Evolutionary conservation across 1,140 invertebrate genomes (phyloP).

Genomic region (Papilio machaon): DNA sequence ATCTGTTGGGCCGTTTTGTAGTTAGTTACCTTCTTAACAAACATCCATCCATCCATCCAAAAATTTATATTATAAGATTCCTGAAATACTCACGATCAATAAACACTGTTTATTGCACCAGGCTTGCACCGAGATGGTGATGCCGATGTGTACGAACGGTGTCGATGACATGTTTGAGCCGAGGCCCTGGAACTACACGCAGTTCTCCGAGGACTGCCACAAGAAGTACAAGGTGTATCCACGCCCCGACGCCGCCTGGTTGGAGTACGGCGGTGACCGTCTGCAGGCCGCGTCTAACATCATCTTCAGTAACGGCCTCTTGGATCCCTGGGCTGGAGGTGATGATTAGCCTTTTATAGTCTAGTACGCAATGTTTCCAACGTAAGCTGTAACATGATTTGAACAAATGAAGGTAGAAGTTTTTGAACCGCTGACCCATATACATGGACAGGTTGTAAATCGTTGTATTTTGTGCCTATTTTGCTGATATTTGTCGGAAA

Average conservation of each 20-base stretch:
- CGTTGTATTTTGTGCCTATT: no score
- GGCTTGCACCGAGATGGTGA: conserved; percentile 97
- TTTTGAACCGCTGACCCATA: no score
- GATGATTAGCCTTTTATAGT: not conserved
- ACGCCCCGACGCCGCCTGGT: conserved; percentile 84
- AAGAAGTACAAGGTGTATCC: conserved; percentile 87
- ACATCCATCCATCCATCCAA: no score
- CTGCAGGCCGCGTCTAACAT: conserved; percentile 88
- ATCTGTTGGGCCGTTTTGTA: no score
- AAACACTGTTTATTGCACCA: conserved; percentile 73
- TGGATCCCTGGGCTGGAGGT: conserved; percentile 95
- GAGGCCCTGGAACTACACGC: conserved; percentile 87
- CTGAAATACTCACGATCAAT: not conserved
- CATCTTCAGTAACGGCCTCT: conserved; percentile 94
- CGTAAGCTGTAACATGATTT: no score
- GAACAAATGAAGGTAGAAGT: no score
- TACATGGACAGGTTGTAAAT: no score
- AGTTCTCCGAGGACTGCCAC: conserved; percentile 86
- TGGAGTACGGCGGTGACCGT: conserved; percentile 92
- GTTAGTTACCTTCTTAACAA: no score
- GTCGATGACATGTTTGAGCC: conserved; percentile 93
- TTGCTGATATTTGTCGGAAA: no score
- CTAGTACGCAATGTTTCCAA: not conserved
- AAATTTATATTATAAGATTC: no score
- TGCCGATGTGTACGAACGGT: conserved; percentile 93